Conservation (phyloP, 2,113 vertebrate genomes). For the Miniopterus natalensis region DNA sequence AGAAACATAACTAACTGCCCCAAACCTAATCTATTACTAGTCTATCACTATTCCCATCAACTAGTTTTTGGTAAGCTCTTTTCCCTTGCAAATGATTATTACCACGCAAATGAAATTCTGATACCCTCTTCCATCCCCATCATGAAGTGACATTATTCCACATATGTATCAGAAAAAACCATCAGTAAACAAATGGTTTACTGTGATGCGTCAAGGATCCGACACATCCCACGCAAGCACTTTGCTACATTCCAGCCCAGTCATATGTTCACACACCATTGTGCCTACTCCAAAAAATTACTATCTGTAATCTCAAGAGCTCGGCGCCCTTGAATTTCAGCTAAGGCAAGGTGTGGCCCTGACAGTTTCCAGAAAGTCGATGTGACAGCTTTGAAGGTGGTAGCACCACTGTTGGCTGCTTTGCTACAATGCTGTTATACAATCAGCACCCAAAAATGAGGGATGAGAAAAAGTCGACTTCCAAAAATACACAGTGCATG, state of each 20-base stretch:
- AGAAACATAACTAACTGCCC: background rate
- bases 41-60: background rate
- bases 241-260: background rate
- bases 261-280: constrained; percentile 13
- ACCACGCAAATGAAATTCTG: constrained; percentile 26
- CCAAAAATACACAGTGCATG: constrained; percentile 45
- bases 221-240: background rate
- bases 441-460: background rate
- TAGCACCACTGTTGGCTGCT: background rate
- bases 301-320: constrained; percentile 67
- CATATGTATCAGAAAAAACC: background rate
- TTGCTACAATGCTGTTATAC: background rate
- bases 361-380: constrained; percentile 66
- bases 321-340: constrained; percentile 60
- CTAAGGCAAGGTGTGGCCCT: constrained; percentile 54
- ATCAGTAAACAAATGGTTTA: background rate
- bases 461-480: constrained; percentile 41
- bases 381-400: constrained; percentile 58
- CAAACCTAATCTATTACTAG: background rate
- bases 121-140: background rate
- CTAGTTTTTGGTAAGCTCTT: constrained; percentile 34
- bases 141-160: background rate
- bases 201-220: background rate
- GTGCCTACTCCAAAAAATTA: constrained; percentile 55
- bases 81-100: constrained; percentile 11